Conservation (phyloP, 2,113 vertebrate species). For the Cnemophilus loriae region DNA sequence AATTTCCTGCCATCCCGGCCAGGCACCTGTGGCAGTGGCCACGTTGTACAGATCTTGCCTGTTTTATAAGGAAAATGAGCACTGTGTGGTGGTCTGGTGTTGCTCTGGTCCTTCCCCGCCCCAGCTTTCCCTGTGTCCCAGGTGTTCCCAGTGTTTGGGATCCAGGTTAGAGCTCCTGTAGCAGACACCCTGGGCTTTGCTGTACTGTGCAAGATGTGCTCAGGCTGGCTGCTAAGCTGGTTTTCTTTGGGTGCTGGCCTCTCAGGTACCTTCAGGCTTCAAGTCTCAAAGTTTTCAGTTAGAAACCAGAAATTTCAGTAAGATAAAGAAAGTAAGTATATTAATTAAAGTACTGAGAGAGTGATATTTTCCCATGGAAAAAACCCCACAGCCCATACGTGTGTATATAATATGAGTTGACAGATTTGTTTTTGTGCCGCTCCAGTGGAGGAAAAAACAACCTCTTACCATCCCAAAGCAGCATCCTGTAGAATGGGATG, state of each 20-base stretch:
- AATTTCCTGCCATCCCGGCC: background rate
- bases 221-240: background rate
- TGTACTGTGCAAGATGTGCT: accelerated
- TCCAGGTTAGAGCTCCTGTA: background rate
- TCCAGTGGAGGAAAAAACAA: background rate
- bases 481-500: background rate
- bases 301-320: background rate
- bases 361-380: background rate
- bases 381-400: background rate
- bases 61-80: background rate
- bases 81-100: background rate
- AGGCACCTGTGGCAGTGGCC: background rate
- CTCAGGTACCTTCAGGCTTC: background rate
- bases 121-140: background rate
- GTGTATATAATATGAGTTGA: background rate
- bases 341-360: background rate
- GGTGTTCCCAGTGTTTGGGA: background rate
- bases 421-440: background rate
- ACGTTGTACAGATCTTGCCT: background rate
- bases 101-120: background rate
- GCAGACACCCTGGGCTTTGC: background rate
- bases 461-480: background rate
- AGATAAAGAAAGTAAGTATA: background rate
- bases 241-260: background rate
- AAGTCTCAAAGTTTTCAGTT: background rate